Evolutionary conservation across 2,888 invertebrate genomes (phyloP), one percentile per base, ranked within the genome.

Genomic region (Theodoxus fluviatilis): DNA sequence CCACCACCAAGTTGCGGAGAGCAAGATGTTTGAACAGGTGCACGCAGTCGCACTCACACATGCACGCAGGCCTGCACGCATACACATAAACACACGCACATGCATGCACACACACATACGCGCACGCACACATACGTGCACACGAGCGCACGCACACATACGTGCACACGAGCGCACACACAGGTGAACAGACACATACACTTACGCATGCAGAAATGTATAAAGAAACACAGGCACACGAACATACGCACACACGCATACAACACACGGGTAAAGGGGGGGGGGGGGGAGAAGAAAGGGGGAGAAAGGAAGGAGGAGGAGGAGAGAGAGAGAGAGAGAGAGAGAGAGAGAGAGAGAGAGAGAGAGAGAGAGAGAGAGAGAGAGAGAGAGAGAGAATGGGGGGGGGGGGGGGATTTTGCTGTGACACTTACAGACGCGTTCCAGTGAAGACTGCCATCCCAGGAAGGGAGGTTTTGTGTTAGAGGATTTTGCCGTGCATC

Each of bases 321-420:
- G 22, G 55, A 55, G 22, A 33, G n/a, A 61, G 61, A 31, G 61
- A 61, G 33, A 61, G 61, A 35, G 61, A 1, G 33, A 31, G 31
- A 4, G 28, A 59, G 59, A 59, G 25, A 31, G 33, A 61, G 33
- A 61, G 33, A 31, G 61, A n/a, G 15, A 1, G 31, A n/a, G 3
- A 25, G 1, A 31, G 33, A 9, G 33, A 31, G 33, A 61, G 22
- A 61, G 2, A 61, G 25, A 61, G 6, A 61, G 33, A 7, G n/a
- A 52, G 52, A 18, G 6, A 25, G 4, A 18, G 52, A 4, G n/a
- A 52, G 6, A 52, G 52, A 52, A n/a, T n/a, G n/a, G n/a, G n/a
- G n/a, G n/a, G n/a, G n/a, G n/a, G n/a, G n/a, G n/a, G n/a, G 6
- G n/a, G 52, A 52, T 9, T 18, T 9, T 6, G 25, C 25, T 52